Conservation (phyloP, 2,888 invertebrate genomes). For the Scrobipalpa costella region DNA sequence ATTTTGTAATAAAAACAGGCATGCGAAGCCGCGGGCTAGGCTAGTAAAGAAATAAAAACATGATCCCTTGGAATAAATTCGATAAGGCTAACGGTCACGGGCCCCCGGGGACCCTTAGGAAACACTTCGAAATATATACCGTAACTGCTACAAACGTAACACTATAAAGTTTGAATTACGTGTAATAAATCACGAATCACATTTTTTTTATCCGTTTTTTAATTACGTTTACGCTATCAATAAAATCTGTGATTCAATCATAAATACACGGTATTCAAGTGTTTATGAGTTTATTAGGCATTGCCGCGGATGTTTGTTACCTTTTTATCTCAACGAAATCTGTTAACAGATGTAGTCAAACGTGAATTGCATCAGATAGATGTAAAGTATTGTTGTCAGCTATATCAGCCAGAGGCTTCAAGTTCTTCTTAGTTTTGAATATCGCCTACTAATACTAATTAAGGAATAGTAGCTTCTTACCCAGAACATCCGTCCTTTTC, state of each 20-base stretch:
- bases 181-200: conserved; percentile 3
- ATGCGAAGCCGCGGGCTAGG: conserved; percentile 25
- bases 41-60: conserved; percentile 29
- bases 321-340: too few relatives aligned
- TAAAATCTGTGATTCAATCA: not conserved
- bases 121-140: conserved; percentile 19
- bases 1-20: conserved; percentile 25
- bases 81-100: conserved; percentile 25
- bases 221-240: not conserved
- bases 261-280: not conserved
- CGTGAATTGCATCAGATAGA: too few relatives aligned
- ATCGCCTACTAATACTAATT: too few relatives aligned
- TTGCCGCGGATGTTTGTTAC: too few relatives aligned
- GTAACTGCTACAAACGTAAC: not conserved
- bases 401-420: too few relatives aligned
- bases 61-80: conserved; percentile 25
- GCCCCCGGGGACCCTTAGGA: conserved; percentile 14
- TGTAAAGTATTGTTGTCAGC: too few relatives aligned
- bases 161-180: conserved; percentile 2
- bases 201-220: conserved; percentile 2
- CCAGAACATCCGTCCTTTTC: too few relatives aligned
- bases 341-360: too few relatives aligned
- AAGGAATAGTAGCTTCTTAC: too few relatives aligned
- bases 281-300: not conserved
- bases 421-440: too few relatives aligned